Evolutionary conservation across 35 echinoderm and acorn worm genomes (phyloP).

Genomic region (Apostichopus parvimensis): DNA sequence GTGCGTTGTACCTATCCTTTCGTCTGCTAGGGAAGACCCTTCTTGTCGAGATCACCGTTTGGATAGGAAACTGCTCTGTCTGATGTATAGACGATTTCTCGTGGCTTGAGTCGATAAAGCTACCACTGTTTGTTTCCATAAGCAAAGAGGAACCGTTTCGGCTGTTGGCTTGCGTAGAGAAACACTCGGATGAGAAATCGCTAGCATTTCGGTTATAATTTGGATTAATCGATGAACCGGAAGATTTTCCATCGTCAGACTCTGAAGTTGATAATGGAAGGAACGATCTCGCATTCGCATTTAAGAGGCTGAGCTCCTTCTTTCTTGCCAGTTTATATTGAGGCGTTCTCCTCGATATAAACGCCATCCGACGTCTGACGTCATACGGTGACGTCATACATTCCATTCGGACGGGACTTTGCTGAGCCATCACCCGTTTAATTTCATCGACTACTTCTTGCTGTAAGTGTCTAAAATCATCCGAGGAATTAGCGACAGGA

Average conservation of each 20-base stretch:
- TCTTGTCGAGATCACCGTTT: neutral
- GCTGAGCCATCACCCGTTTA: neutral
- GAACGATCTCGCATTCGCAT: neutral
- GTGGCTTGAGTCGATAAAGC: neutral
- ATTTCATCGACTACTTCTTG: slow-evolving; percentile 31
- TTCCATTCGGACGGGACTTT: neutral
- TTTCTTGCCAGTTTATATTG: slow-evolving; percentile 25
- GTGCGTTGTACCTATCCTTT: neutral
- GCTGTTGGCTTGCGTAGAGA: neutral
- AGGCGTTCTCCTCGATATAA: neutral
- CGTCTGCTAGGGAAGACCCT: neutral
- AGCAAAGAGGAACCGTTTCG: neutral
- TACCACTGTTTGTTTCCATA: neutral
- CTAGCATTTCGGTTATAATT: slow-evolving; percentile 36
- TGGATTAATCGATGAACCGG: neutral
- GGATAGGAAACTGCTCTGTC: neutral
- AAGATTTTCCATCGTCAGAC: neutral
- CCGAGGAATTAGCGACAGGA: neutral
- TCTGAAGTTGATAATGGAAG: neutral
- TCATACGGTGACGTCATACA: neutral
- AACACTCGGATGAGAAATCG: neutral
- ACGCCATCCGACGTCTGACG: neutral
- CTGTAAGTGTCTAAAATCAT: slow-evolving; percentile 20
- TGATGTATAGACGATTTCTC: neutral
- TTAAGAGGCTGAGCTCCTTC: slow-evolving; percentile 2